Base-by-base conservation (phyloP, 2,113 vertebrate species). In the Pampusana beccarii region DNA sequence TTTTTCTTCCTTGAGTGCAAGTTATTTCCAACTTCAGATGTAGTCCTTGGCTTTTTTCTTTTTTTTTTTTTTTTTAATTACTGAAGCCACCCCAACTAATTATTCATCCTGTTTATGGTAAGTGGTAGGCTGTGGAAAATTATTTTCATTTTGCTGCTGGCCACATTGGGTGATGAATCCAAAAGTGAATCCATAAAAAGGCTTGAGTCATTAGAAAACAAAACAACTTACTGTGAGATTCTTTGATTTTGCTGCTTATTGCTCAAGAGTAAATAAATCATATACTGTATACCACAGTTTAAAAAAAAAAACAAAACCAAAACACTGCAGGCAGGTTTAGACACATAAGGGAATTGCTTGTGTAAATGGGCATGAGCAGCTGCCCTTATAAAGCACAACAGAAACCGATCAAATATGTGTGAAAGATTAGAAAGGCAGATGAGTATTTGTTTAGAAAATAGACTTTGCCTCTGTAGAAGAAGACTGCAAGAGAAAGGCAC, bases 141-240 rank as follows among this genome's bases (percentile, higher is more conserved):
- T 92, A 80, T 95, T 97, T 96, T 96, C 84, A 88, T 95, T 97
- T 96, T 93, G 93, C 92, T 97, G 80, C 91, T 95, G 93, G 91
- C 92, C 95, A 46, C 67, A 4, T 29, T 62, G 73, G 11, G 36
- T 86, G 94, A 83, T 95, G 94, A 94, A 91, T 97, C 80, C 93
- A 73, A 29, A 86, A 92, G 57, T 51, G 70, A 94, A 93, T 95
- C 70, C 73, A 58, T 95, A 74, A 92, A 92, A 92, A 83, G 77
- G 73, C 64, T 94, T 97, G 95, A 97, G 94, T 97, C 95, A 95
- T 92, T 94, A 94, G 80, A 88, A 97, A 90, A 56, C 83, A 80
- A 94, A 95, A 70, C 93, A 93, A 72, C 75, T 72, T 72, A 82
- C 67, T 89, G 16, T 16, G 75, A 94, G 92, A 93, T 96, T 88